Conservation (phyloP, 2,888 invertebrate species). For the Lathronympha strigana region DNA sequence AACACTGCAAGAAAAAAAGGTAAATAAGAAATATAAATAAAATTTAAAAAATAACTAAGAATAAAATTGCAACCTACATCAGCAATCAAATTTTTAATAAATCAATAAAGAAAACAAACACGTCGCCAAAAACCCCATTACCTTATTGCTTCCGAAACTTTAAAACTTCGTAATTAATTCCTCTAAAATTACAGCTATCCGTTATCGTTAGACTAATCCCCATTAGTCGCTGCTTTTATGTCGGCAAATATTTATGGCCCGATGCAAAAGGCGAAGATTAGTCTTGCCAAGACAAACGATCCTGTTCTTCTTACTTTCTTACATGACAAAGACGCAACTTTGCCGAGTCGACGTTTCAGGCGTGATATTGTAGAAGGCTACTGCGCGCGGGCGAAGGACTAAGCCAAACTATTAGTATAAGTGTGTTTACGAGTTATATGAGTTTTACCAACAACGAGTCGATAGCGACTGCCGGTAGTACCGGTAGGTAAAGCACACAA, state of each 20-base stretch:
- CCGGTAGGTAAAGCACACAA: too few relatives aligned
- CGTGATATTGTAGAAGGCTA: not conserved
- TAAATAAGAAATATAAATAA: too few relatives aligned
- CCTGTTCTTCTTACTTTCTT: slow-evolving; percentile 69
- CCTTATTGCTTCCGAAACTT: not conserved
- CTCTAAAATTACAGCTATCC: slow-evolving; percentile 37
- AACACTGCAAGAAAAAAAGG: too few relatives aligned
- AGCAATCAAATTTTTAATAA: too few relatives aligned
- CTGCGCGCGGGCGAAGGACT: not conserved
- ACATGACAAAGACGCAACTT: slow-evolving; percentile 78
- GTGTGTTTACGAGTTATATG: too few relatives aligned
- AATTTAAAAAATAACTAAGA: too few relatives aligned
- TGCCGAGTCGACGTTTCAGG: slow-evolving; percentile 61
- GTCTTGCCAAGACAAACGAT: slow-evolving; percentile 72
- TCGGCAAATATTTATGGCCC: slow-evolving; percentile 67
- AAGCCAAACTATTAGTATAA: not conserved
- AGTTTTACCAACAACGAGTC: too few relatives aligned
- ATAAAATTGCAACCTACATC: too few relatives aligned
- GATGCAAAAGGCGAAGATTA: slow-evolving; percentile 67
- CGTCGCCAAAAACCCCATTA: slow-evolving; percentile 2
- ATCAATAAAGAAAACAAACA: not conserved
- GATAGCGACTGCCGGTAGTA: too few relatives aligned
- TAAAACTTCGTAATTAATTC: slow-evolving; percentile 40
- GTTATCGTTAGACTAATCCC: slow-evolving; percentile 41
- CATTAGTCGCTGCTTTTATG: slow-evolving; percentile 46